phyloP scores from a whole-genome alignment of 2,113 vertebrate species.

The Platichthys flesus region DNA sequence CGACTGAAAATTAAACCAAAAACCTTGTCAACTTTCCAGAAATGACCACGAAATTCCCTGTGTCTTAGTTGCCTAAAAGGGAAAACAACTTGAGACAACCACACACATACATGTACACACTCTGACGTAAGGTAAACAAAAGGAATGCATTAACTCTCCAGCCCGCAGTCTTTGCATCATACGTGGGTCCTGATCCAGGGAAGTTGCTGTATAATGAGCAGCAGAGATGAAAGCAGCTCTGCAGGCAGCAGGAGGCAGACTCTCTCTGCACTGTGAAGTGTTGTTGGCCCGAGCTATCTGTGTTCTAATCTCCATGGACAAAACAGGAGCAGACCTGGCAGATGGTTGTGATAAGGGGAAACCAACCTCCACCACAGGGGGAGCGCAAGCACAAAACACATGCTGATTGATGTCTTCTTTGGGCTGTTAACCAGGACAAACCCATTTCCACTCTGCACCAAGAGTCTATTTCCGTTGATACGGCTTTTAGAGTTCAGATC shows the following conservation, averaged over 20 bases:
- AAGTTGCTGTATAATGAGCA: slow-evolving; percentile 54
- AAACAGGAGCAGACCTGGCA: slow-evolving; percentile 67
- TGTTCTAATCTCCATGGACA: slow-evolving; percentile 56
- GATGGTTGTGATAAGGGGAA: slow-evolving; percentile 72
- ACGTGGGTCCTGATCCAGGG: slow-evolving; percentile 39
- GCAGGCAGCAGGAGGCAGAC: slow-evolving; percentile 66
- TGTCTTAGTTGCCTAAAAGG: neutral
- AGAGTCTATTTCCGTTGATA: neutral
- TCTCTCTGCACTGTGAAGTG: slow-evolving; percentile 51
- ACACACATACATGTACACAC: slow-evolving; percentile 23
- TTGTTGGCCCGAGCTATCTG: slow-evolving; percentile 57
- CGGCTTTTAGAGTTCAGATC: neutral
- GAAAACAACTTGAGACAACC: neutral
- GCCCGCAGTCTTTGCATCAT: slow-evolving; percentile 63
- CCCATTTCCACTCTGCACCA: neutral
- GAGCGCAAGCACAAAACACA: slow-evolving; percentile 36
- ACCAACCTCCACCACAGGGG: slow-evolving; percentile 33
- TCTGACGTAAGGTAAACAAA: slow-evolving; percentile 53
- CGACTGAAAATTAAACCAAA: neutral
- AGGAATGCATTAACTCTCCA: slow-evolving; percentile 57
- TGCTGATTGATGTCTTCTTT: slow-evolving; percentile 16
- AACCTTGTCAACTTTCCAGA: neutral
- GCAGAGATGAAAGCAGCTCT: slow-evolving; percentile 69
- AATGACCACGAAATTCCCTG: neutral
- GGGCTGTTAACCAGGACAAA: slow-evolving; percentile 23